Percentiles rank a stretch among this genome's conserved stretches.
Evolutionary conservation across 92 coral and sea anemone species (phyloP).

Genomic region (Parazoanthus swiftii): DNA sequence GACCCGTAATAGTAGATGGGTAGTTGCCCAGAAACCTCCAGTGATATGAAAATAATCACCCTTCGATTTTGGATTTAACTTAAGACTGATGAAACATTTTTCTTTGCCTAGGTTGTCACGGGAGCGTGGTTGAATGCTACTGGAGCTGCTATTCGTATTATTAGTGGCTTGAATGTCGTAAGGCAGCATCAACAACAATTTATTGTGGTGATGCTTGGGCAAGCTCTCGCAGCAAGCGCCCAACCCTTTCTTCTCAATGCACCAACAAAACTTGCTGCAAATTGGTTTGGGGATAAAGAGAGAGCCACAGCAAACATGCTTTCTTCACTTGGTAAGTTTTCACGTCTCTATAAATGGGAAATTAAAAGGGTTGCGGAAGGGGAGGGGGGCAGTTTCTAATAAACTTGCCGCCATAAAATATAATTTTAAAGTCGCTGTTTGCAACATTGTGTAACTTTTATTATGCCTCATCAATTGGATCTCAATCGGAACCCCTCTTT

Average conservation of each 20-base stretch:
- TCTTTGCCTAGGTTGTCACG: conserved; percentile 60
- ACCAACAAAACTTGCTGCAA: conserved; percentile 94
- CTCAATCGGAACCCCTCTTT: too few species aligned
- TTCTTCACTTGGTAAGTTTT: conserved; percentile 70
- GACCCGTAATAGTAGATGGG: too few species aligned
- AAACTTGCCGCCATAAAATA: too few species aligned
- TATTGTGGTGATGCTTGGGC: conserved; percentile 84
- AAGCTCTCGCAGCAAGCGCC: conserved; percentile 75
- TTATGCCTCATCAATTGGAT: too few species aligned
- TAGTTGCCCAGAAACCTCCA: too few species aligned
- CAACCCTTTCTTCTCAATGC: conserved; percentile 86
- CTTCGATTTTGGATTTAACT: neutral
- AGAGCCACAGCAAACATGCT: conserved; percentile 91
- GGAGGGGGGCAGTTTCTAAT: too few species aligned
- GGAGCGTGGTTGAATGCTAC: conserved; percentile 89
- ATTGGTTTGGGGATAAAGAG: conserved; percentile 90
- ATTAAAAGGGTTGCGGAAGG: too few species aligned
- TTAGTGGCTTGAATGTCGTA: conserved; percentile 58
- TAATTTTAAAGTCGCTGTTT: too few species aligned
- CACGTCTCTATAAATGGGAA: neutral
- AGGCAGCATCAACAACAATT: conserved; percentile 46
- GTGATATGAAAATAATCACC: neutral
- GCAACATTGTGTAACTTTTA: too few species aligned
- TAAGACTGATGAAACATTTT: neutral
- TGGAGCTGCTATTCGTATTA: conserved; percentile 77